phyloP scores from a whole-genome alignment of 2,113 vertebrate species.

The Emydura subglobosa region DNA sequence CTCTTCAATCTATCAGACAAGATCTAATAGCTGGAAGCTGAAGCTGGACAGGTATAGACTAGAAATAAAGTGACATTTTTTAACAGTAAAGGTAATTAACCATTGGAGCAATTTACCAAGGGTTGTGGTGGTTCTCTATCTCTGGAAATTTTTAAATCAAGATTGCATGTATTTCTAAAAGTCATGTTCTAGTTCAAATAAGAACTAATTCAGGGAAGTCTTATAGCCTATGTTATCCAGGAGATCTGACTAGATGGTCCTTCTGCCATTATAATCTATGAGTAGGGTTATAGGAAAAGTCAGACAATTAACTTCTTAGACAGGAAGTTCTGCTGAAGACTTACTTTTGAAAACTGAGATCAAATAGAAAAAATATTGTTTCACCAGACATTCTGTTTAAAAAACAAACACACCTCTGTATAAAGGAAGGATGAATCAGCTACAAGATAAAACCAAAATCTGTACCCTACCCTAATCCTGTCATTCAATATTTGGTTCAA shows the following conservation, averaged over 20 bases:
- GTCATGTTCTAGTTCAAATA: neutral
- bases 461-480: neutral
- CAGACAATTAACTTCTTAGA: slow-evolving; percentile 1
- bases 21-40: neutral
- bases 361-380: neutral
- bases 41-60: neutral
- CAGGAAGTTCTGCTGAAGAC: neutral
- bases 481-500: neutral
- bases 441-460: slow-evolving; percentile 31
- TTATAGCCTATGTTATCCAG: neutral
- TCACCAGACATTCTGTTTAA: neutral
- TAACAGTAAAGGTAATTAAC: neutral
- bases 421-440: neutral
- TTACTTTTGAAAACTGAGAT: slow-evolving; percentile 1
- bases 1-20: neutral
- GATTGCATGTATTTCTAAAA: neutral
- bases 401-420: neutral
- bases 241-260: rapidly evolving
- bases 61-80: neutral
- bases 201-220: neutral
- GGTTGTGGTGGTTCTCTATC: neutral
- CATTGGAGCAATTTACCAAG: neutral
- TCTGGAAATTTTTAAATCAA: neutral
- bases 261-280: neutral
- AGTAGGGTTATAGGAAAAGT: neutral